Conservation (phyloP, 2,113 vertebrate genomes). For the Oncorhynchus kisutch region DNA sequence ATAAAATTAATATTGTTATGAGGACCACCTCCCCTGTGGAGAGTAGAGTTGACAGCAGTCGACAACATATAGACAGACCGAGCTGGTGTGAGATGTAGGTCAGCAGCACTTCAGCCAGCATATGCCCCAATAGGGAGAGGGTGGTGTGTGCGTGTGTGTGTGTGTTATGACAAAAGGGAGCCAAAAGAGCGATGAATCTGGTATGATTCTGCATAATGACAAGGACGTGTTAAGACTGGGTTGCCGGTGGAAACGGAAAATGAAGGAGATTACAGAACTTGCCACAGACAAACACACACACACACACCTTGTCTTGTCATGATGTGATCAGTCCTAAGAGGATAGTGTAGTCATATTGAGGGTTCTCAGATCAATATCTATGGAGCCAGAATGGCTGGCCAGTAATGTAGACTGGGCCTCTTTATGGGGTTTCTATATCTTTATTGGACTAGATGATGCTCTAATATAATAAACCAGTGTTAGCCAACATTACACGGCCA, state of each 20-base stretch:
- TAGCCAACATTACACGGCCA: too few species aligned
- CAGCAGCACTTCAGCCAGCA: slow-evolving; percentile 47
- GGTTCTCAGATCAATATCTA: slow-evolving; percentile 51
- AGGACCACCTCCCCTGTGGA: slow-evolving; percentile 31
- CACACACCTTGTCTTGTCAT: not conserved
- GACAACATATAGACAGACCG: slow-evolving; percentile 27
- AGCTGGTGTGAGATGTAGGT: slow-evolving; percentile 61
- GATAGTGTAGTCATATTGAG: slow-evolving; percentile 26
- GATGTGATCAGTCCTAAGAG: slow-evolving; percentile 29
- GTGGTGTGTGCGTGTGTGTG: not conserved
- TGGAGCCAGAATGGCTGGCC: slow-evolving; percentile 51
- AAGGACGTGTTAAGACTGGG: not conserved
- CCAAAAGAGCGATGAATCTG: not conserved
- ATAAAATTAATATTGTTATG: slow-evolving; percentile 41
- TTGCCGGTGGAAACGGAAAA: slow-evolving; percentile 19
- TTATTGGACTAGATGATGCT: too few species aligned
- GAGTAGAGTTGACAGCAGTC: slow-evolving; percentile 10
- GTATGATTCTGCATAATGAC: not conserved
- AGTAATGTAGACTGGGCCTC: slow-evolving; percentile 38
- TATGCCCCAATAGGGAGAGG: slow-evolving; percentile 12
- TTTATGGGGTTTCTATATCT: not conserved
- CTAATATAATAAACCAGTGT: too few species aligned
- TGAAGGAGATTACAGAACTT: slow-evolving; percentile 6
- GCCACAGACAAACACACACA: slow-evolving; percentile 16
- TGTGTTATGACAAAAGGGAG: not conserved